Base-by-base conservation (phyloP, 2,888 invertebrate species). In the Spicauda simplicius region DNA sequence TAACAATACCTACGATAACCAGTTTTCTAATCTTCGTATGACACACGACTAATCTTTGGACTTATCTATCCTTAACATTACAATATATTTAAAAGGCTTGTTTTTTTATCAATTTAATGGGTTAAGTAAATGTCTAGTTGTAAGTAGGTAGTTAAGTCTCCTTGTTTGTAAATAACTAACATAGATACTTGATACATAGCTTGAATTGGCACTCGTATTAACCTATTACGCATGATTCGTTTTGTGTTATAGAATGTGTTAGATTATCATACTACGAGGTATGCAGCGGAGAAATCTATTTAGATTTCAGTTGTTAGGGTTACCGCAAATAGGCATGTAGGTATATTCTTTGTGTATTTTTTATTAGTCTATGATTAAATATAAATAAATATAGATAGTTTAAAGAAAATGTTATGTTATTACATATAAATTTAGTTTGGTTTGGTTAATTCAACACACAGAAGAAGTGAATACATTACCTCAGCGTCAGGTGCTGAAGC, bases 401-500 rank as follows among this genome's bases (percentile, higher is more conserved):
- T n/a, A n/a, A n/a, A n/a, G n/a, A n/a, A n/a, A n/a, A n/a, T n/a
- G n/a, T n/a, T n/a, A n/a, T n/a, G n/a, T n/a, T n/a, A n/a, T n/a
- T n/a, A n/a, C n/a, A n/a, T n/a, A n/a, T n/a, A n/a, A n/a, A n/a
- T n/a, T n/a, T n/a, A n/a, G n/a, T 25, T 25, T 25, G 5, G 25
- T 25, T 25, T 25, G 25, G 25, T 25, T 25, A 25, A 25, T 25
- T 25, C 25, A 25, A 25, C 5, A 25, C 25, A 4, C n/a, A n/a
- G n/a, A n/a, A n/a, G n/a, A n/a, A 20, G 52, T 56, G 12, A 41
- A 12, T 33, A 63, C 52, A 76, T 90, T 76, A 94, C 94, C 84
- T 94, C 94, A 76, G 89, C 90, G 70, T 93, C 85, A 65, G 92
- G 90, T 37, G 93, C 92, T 12, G 91, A 92, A 3, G 92, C 91